These are phyloP conservation scores for Pedetes capensis DNA, from an alignment of 2,113 vertebrate genomes.

Conservation along the genomic window DNA sequence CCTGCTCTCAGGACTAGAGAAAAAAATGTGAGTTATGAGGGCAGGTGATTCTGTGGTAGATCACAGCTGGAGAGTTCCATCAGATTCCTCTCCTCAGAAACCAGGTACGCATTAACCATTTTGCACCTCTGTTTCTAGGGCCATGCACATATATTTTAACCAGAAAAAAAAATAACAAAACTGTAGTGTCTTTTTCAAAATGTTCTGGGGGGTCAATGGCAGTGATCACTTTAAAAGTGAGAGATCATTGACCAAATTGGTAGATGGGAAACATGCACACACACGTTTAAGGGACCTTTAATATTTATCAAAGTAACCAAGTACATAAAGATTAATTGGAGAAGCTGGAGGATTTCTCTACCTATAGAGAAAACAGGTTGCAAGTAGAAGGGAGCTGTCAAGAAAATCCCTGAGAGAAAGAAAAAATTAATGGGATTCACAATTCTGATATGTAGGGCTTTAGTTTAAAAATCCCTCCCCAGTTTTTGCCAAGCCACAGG, in stretches of 20 bases:
- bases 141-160: constrained; percentile 16
- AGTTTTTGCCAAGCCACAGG: constrained; percentile 49
- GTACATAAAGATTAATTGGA: background rate
- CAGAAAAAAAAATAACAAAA: background rate
- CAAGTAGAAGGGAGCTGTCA: background rate
- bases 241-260: background rate
- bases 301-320: background rate
- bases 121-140: background rate
- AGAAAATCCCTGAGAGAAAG: constrained; percentile 32
- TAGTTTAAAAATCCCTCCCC: constrained; percentile 54
- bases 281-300: background rate
- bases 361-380: background rate
- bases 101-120: background rate
- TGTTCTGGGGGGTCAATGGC: background rate
- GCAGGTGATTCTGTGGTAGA: background rate
- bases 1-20: background rate
- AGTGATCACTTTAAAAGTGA: background rate
- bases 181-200: constrained; percentile 1
- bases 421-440: constrained; percentile 38
- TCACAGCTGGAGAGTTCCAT: background rate
- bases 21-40: background rate
- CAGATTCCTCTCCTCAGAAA: background rate
- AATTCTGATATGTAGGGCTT: constrained; percentile 29
- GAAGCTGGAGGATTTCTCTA: background rate
- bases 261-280: background rate